Evolutionary conservation across 2,888 invertebrate species (phyloP).

Genomic region (Stenurella melanura): DNA sequence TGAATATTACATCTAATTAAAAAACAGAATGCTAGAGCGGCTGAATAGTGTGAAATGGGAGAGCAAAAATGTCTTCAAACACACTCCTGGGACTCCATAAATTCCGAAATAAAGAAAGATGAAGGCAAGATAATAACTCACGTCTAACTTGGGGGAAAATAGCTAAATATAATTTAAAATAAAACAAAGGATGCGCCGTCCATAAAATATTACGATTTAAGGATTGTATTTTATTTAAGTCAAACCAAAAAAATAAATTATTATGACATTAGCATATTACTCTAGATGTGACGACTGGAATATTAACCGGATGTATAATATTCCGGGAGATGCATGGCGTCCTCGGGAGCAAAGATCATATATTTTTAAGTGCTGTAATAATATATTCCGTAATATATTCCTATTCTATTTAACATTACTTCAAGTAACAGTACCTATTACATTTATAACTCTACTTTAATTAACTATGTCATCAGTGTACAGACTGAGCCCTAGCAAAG

Average conservation of each 20-base stretch:
- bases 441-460: background rate
- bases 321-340: background rate
- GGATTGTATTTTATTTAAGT: conserved; percentile 50
- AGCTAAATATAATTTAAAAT: conserved; percentile 65
- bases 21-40: conserved; percentile 58
- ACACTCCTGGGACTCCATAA: conserved; percentile 64
- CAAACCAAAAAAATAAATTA: conserved; percentile 50
- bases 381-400: background rate
- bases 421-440: background rate
- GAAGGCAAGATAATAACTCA: conserved; percentile 64
- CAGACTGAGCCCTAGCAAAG: background rate
- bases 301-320: conserved; percentile 18
- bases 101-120: conserved; percentile 61
- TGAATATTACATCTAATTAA: conserved; percentile 66
- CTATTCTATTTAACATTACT: background rate
- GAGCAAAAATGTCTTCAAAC: conserved; percentile 65
- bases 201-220: conserved; percentile 62
- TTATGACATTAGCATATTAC: conserved; percentile 48
- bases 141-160: conserved; percentile 61
- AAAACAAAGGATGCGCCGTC: conserved; percentile 61
- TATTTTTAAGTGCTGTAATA: conserved; percentile 7
- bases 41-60: conserved; percentile 60
- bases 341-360: background rate
- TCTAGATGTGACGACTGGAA: conserved; percentile 29
- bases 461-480: background rate